phyloP scores from a whole-genome alignment of 1,140 invertebrate species.

The Drosophila grimshawi region DNA sequence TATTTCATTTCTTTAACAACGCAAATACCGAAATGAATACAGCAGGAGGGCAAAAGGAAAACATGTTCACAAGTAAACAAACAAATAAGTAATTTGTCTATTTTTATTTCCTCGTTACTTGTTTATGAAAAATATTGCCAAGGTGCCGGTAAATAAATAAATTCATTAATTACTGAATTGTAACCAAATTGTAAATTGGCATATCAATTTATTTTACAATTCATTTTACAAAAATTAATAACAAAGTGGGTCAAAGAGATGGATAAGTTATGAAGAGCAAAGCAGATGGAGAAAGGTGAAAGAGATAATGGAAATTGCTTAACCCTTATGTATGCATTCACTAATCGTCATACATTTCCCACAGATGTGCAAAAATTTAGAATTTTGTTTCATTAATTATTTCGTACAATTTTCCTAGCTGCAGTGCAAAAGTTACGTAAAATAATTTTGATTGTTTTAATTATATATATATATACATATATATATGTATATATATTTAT shows the following conservation, averaged over 20 bases:
- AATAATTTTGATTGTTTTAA: constrained; percentile 26
- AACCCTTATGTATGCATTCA: background rate
- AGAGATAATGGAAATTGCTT: too few species aligned
- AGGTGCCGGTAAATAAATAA: too few species aligned
- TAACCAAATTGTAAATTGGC: too few species aligned
- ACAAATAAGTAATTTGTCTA: constrained; percentile 26
- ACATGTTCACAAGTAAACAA: constrained; percentile 39
- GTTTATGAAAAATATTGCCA: background rate
- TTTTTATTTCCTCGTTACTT: constrained; percentile 7
- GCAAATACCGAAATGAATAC: constrained; percentile 29
- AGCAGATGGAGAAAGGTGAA: too few species aligned
- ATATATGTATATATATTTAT: background rate
- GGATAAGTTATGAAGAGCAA: background rate
- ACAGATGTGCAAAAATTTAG: background rate
- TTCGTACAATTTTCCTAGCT: background rate
- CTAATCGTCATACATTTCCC: background rate
- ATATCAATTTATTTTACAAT: too few species aligned
- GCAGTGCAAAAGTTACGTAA: constrained; percentile 26
- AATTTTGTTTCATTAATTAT: too few species aligned
- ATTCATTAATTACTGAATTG: too few species aligned
- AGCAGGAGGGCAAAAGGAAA: background rate
- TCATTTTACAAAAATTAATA: too few species aligned
- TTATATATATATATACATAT: background rate
- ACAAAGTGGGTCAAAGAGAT: too few species aligned
- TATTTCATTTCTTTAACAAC: constrained; percentile 22